Percentiles rank a stretch among this genome's conserved stretches.
Evolutionary conservation across 1,140 invertebrate genomes (phyloP).

Genomic region (Drosophila fuyamai): DNA sequence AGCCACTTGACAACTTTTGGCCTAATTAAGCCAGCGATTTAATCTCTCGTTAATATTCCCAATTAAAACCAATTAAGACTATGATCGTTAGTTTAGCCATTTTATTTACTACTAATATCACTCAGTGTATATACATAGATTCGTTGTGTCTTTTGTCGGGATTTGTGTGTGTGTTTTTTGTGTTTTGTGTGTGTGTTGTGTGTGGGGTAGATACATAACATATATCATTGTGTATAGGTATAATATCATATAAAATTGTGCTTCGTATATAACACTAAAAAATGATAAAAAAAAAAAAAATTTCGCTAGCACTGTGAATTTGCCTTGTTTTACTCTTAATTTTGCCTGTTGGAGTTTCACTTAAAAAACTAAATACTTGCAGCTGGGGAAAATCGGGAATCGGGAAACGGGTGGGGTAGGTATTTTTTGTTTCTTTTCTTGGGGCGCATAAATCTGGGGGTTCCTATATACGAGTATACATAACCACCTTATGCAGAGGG

Average conservation of each 20-base stretch:
- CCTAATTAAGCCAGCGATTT: background rate
- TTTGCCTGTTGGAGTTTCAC: constrained; percentile 52
- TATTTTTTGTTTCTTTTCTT: background rate
- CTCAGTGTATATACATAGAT: constrained; percentile 83
- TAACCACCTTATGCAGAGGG: constrained; percentile 64
- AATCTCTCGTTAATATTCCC: background rate
- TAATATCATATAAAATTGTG: constrained; percentile 52
- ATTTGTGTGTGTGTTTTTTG: constrained; percentile 34
- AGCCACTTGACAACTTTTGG: background rate
- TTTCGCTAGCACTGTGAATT: constrained; percentile 51
- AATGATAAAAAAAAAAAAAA: constrained; percentile 75
- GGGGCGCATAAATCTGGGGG: background rate
- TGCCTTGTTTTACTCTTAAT: constrained; percentile 19
- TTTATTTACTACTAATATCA: constrained; percentile 83
- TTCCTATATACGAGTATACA: too few relatives aligned
- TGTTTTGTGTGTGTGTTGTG: constrained; percentile 16
- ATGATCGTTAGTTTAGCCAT: constrained; percentile 77
- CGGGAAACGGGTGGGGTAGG: background rate
- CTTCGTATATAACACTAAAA: constrained; percentile 76
- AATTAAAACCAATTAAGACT: background rate
- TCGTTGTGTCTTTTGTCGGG: constrained; percentile 65
- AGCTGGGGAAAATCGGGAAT: constrained; percentile 43
- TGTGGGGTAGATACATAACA: constrained; percentile 29
- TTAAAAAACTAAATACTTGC: constrained; percentile 76
- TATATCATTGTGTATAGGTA: constrained; percentile 47